Base-by-base conservation (phyloP, 2,113 vertebrate genomes). In the Fregetta grallaria region DNA sequence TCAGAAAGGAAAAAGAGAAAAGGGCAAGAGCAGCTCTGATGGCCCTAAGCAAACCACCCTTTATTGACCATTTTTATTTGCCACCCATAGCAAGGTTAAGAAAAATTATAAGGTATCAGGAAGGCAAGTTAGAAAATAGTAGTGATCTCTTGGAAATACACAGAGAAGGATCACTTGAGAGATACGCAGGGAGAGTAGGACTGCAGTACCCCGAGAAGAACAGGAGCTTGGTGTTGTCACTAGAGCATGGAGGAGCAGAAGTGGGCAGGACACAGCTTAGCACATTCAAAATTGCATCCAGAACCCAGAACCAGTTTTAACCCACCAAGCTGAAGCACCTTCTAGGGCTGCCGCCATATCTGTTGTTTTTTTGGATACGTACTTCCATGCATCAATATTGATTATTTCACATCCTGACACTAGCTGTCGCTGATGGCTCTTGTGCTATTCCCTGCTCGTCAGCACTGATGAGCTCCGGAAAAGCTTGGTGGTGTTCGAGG, bases 251-350 rank as follows among this genome's bases (percentile, higher is more conserved):
- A 72, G 66, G 14, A 61, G 10, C 27, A 66, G 65, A 78, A 75
- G 7, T 8, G 15, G 53, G 19, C 55, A 83, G 32, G 55, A 36
- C 2, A 3, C 30, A 13, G 0, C 17, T 36, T 49, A 2, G 1
- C 4, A 2, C 25, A 10, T 63, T 52, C 42, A 68, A 76, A 87
- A 4, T 22, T 10, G 18, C 36, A 76, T 30, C 62, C 53, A 88
- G n/a, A n/a, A 42, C 19, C 7, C 47, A 50, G 18, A 89, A 27
- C 34, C 11, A 52, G 56, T 36, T 90, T 32, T 8, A 81, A 50
- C 38, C 17, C 15, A 47, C 9, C 1, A 5, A 5, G 40, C 23
- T 73, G 67, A 75, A 62, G 38, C 50, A 75, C 6, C 23, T 86
- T 88, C 29, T 58, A 79, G 29, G 58, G 14, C 30, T 91, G 40